A percentile compares a stretch with the other conserved stretches of the same genome.
phyloP scores from a whole-genome alignment of 2,113 vertebrate species.

The Cathartes aura region DNA sequence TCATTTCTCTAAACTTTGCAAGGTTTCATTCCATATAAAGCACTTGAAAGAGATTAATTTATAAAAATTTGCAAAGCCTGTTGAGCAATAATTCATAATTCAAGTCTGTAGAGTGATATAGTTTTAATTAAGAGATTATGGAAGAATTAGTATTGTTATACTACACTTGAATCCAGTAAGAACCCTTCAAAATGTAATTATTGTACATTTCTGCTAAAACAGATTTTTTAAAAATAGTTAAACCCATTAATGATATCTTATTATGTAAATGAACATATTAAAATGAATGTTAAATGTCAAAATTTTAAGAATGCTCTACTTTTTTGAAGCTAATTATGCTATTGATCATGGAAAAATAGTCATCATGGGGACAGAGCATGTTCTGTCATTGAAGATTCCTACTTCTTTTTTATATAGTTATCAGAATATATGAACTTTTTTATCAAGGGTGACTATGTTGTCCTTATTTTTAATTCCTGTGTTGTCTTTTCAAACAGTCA shows the following conservation, averaged over 20 bases:
- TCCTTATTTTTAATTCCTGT: neutral
- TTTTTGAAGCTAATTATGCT: neutral
- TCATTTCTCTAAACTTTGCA: neutral
- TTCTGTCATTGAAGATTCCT: neutral
- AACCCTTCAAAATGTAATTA: neutral
- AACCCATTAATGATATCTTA: neutral
- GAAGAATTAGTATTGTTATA: neutral
- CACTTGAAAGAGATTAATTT: neutral
- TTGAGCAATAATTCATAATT: neutral
- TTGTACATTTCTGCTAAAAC: neutral
- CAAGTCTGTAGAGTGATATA: neutral
- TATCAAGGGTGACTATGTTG: neutral
- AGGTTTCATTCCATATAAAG: neutral
- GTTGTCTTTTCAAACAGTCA: neutral
- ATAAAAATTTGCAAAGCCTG: neutral
- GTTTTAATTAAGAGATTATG: slow-evolving; percentile 3
- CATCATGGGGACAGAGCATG: neutral
- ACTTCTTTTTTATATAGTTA: neutral
- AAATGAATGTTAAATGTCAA: neutral
- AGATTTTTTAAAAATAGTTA: neutral
- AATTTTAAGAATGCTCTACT: neutral
- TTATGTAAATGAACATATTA: neutral
- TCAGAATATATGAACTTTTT: neutral
- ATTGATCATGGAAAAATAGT: neutral
- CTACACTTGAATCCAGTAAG: neutral